A percentile compares a stretch with the other conserved stretches of the same genome.
These are phyloP conservation scores for Calephelis perditalis DNA, from an alignment of 2,888 invertebrate genomes.

Conservation along the genomic window DNA sequence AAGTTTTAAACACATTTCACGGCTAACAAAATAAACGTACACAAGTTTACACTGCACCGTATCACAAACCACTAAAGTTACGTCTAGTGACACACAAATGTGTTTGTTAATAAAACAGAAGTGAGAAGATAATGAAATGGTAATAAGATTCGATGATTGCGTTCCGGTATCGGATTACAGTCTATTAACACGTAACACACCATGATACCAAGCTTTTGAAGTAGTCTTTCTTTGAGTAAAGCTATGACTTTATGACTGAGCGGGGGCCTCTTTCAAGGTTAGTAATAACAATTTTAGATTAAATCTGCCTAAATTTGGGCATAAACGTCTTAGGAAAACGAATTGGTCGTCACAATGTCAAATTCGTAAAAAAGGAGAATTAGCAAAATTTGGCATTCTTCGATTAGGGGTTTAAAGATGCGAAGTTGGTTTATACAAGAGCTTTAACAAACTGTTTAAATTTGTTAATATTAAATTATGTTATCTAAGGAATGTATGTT, in stretches of 20 bases:
- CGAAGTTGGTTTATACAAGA: no score
- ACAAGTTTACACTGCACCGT: conserved; percentile 32
- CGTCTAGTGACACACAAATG: conserved; percentile 27
- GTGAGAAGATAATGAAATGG: conserved; percentile 13
- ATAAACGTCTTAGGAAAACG: no score
- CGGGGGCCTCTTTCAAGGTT: conserved; percentile 4
- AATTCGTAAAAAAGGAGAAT: no score
- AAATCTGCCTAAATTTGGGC: background rate
- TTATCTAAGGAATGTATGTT: no score
- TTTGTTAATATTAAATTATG: no score
- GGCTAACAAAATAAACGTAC: conserved; percentile 19
- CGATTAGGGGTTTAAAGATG: no score
- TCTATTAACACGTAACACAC: conserved; percentile 5
- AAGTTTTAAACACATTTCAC: background rate
- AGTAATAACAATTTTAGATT: background rate
- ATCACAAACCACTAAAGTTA: conserved; percentile 32
- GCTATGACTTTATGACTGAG: background rate
- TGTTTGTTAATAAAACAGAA: conserved; percentile 8
- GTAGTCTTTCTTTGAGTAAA: background rate
- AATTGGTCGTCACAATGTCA: no score
- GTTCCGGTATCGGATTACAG: conserved; percentile 8
- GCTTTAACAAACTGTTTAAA: no score
- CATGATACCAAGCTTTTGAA: background rate
- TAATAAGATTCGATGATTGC: conserved; percentile 13
- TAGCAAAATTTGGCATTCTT: no score